Evolutionary conservation across 1,140 invertebrate species (phyloP).

Genomic region (Caerostris darwini): DNA sequence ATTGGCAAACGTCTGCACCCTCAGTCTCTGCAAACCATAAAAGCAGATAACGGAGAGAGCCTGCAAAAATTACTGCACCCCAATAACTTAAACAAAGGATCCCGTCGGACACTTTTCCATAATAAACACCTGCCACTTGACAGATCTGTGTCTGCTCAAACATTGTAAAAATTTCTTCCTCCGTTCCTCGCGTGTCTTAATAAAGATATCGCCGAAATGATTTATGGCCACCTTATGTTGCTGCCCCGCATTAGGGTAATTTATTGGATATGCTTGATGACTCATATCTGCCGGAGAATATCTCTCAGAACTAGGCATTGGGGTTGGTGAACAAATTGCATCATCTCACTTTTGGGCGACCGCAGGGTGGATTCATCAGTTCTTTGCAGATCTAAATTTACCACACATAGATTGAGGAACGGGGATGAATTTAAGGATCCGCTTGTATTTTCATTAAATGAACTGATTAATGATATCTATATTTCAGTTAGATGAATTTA

Average conservation of each 20-base stretch:
- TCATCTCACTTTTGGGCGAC: background rate
- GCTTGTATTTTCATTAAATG: no score
- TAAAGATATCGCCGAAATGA: slow-evolving; percentile 39
- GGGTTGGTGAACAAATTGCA: background rate
- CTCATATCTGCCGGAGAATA: background rate
- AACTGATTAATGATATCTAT: no score
- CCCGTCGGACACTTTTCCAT: background rate
- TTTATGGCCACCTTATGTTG: background rate
- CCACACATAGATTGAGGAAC: no score
- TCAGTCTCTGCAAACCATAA: no score
- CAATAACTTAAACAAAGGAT: slow-evolving; percentile 6
- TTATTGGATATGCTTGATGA: slow-evolving; percentile 22
- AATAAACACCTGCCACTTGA: slow-evolving; percentile 36
- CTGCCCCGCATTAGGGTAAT: slow-evolving; percentile 6
- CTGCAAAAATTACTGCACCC: background rate
- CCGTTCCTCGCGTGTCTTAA: background rate
- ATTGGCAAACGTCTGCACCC: no score
- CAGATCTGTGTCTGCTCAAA: background rate
- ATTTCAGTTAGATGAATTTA: no score
- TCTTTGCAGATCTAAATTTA: no score
- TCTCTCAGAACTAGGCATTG: background rate
- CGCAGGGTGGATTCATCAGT: no score
- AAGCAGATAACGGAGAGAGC: background rate
- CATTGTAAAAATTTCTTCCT: slow-evolving; percentile 4
- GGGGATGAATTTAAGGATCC: no score